phyloP scores from a whole-genome alignment of 2,797 vertebrate genomes.

The Diplodus puntazzo region DNA sequence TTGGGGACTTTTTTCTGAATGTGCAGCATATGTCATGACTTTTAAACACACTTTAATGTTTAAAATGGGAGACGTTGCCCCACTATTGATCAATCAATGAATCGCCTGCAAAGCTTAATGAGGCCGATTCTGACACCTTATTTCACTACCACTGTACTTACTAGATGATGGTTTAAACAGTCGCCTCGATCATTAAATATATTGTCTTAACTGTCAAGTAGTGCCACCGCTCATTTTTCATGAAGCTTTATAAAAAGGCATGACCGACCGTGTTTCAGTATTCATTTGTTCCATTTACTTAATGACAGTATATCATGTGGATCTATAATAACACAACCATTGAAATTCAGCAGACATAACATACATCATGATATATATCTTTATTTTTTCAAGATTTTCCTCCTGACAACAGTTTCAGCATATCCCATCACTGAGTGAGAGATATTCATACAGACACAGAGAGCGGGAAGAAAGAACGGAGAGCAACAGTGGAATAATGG shows the following conservation, averaged over 20 bases:
- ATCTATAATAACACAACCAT: background rate
- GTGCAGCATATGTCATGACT: too few species aligned
- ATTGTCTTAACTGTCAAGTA: background rate
- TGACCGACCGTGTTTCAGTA: background rate
- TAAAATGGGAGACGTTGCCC: background rate
- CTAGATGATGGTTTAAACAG: background rate
- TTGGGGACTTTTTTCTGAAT: too few species aligned
- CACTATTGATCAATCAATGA: background rate
- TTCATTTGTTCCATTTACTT: constrained; percentile 1
- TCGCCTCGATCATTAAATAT: background rate
- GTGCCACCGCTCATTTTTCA: too few species aligned
- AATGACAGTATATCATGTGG: too few species aligned
- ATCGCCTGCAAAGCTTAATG: background rate
- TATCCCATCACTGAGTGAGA: constrained; percentile 2
- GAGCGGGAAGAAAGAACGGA: background rate
- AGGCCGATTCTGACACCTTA: background rate
- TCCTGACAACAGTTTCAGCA: background rate
- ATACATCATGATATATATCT: background rate
- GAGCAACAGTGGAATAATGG: constrained; percentile 12
- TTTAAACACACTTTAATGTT: too few species aligned
- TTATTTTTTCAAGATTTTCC: background rate
- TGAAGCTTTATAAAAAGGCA: too few species aligned
- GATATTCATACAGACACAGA: constrained; percentile 9
- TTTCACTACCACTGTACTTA: background rate
- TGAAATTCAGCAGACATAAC: background rate